A percentile compares a stretch with the other conserved stretches of the same genome.
Conservation (phyloP, 2,888 invertebrate genomes). For the Autographa pulchrina region DNA sequence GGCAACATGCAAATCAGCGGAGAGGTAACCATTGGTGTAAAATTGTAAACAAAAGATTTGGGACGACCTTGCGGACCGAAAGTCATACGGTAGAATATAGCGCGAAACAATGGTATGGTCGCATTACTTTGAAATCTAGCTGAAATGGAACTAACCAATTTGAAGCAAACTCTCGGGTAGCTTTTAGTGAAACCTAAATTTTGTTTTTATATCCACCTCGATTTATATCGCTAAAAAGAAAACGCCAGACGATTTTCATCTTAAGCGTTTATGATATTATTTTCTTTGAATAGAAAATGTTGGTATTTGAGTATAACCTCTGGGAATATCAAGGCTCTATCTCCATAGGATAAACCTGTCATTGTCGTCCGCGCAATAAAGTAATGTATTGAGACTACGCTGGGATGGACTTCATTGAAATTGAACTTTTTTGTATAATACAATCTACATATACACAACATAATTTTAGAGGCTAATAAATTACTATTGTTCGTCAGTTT, state of each 20-base stretch:
- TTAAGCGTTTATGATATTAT: slow-evolving; percentile 9
- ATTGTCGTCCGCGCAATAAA: not conserved
- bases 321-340: not conserved
- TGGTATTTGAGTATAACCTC: not conserved
- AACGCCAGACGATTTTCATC: slow-evolving; percentile 23
- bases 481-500: too few relatives aligned
- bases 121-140: slow-evolving; percentile 73
- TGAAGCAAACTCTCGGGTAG: slow-evolving; percentile 72
- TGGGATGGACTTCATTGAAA: not conserved
- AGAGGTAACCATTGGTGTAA: slow-evolving; percentile 40
- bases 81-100: slow-evolving; percentile 21
- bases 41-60: slow-evolving; percentile 45
- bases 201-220: slow-evolving; percentile 60
- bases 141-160: slow-evolving; percentile 79
- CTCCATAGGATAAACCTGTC: slow-evolving; percentile 9
- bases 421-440: not conserved
- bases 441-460: too few relatives aligned
- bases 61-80: slow-evolving; percentile 21
- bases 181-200: slow-evolving; percentile 72
- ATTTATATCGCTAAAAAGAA: slow-evolving; percentile 47
- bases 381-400: slow-evolving; percentile 8
- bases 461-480: too few relatives aligned
- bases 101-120: slow-evolving; percentile 59
- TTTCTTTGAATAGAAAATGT: slow-evolving; percentile 14
- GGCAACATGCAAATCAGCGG: slow-evolving; percentile 58